Evolutionary conservation across 2,797 vertebrate species (phyloP).

Genomic region (Premnoplex brunnescens): DNA sequence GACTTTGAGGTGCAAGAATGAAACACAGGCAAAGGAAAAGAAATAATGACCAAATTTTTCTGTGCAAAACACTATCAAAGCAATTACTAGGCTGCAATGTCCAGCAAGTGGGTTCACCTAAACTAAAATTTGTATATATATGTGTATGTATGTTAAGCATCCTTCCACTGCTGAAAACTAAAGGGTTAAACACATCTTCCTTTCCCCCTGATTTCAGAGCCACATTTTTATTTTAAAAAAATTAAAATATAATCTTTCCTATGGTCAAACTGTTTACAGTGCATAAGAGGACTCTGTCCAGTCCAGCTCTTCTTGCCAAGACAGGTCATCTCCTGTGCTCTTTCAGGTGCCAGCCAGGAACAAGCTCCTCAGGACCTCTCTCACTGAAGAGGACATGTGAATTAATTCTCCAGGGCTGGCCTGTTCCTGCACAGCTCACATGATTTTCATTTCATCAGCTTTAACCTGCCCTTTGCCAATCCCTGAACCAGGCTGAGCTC

Average conservation of each 20-base stretch:
- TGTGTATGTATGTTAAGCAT: neutral
- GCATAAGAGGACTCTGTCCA: neutral
- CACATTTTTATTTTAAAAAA: neutral
- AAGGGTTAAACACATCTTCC: neutral
- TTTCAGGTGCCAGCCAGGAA: neutral
- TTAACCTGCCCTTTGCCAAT: neutral
- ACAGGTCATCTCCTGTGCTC: fast-evolving
- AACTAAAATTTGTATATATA: neutral
- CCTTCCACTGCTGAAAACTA: neutral
- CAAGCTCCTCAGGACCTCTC: neutral
- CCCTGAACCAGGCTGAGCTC: neutral
- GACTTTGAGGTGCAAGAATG: neutral
- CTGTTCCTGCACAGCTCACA: neutral
- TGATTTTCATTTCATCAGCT: neutral
- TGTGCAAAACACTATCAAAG: neutral
- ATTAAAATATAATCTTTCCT: no score
- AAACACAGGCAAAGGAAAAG: neutral
- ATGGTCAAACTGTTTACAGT: neutral
- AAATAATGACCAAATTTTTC: neutral
- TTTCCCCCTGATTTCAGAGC: neutral
- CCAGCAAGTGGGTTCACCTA: neutral
- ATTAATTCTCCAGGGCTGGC: neutral
- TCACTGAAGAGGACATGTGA: fast-evolving
- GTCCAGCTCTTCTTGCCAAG: neutral
- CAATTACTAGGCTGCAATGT: fast-evolving